Conservation (phyloP, 2,113 vertebrate genomes). For the Otolemur garnettii region DNA sequence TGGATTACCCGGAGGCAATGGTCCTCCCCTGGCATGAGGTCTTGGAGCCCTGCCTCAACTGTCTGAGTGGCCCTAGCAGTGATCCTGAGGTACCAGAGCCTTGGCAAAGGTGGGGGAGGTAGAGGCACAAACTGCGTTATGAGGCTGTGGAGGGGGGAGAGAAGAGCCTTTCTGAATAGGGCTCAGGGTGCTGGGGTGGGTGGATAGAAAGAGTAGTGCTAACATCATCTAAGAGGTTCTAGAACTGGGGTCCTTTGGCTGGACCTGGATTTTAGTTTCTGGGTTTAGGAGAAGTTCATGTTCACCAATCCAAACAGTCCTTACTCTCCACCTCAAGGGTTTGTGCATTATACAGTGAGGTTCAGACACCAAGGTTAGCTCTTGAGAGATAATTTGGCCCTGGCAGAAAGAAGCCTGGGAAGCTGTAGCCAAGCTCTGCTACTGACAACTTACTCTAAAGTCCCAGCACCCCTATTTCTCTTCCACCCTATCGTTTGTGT, state of each 20-base stretch:
- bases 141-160: not conserved
- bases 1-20: constrained; percentile 93
- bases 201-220: not conserved
- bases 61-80: constrained; percentile 89
- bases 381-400: not conserved
- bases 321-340: not conserved
- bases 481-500: not conserved
- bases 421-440: not conserved
- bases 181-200: not conserved
- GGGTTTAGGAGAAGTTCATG: not conserved
- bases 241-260: not conserved
- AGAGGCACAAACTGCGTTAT: not conserved
- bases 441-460: not conserved
- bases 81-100: constrained; percentile 92
- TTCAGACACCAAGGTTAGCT: not conserved
- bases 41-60: constrained; percentile 94
- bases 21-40: constrained; percentile 95
- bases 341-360: not conserved
- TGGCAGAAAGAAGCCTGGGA: not conserved
- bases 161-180: not conserved
- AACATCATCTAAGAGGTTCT: not conserved
- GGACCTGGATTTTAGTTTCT: constrained; percentile 9
- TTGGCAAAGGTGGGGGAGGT: not conserved
- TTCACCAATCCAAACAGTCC: not conserved
- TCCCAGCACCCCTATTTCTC: not conserved